Conservation (phyloP, 2,113 vertebrate genomes). For the Electrona antarctica region DNA sequence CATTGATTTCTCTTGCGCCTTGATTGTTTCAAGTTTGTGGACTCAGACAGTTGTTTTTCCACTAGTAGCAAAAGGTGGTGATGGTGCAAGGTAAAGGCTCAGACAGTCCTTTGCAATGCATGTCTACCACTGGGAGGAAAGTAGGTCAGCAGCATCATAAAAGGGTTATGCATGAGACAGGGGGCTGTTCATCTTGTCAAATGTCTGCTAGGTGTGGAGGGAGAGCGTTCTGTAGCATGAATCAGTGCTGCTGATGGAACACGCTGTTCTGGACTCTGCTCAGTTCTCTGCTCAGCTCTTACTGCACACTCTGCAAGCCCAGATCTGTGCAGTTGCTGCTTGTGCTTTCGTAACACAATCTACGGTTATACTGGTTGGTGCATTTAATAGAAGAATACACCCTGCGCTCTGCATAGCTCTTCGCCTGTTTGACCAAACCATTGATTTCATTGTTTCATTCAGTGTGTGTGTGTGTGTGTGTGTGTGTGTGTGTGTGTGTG, state of each 20-base stretch:
- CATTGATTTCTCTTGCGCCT: too few relatives aligned
- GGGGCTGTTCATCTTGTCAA: constrained; percentile 2
- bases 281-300: not conserved
- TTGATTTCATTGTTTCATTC: too few relatives aligned
- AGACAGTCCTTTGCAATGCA: not conserved
- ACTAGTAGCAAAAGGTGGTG: not conserved
- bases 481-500: too few relatives aligned
- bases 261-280: constrained; percentile 35
- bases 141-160: constrained; percentile 6
- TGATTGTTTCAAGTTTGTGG: not conserved
- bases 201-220: constrained; percentile 21
- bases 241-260: constrained; percentile 30
- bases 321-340: constrained; percentile 18
- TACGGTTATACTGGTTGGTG: constrained; percentile 6
- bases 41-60: not conserved
- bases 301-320: constrained; percentile 12
- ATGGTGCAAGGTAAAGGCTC: not conserved
- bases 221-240: constrained; percentile 19
- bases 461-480: too few relatives aligned
- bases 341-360: not conserved
- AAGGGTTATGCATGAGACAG: constrained; percentile 1
- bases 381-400: constrained; percentile 11
- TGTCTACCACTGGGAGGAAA: not conserved
- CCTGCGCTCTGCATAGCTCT: too few relatives aligned
- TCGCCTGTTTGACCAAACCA: too few relatives aligned